Conservation (phyloP, 2,888 invertebrate species). For the Yponomeuta sedellus region DNA sequence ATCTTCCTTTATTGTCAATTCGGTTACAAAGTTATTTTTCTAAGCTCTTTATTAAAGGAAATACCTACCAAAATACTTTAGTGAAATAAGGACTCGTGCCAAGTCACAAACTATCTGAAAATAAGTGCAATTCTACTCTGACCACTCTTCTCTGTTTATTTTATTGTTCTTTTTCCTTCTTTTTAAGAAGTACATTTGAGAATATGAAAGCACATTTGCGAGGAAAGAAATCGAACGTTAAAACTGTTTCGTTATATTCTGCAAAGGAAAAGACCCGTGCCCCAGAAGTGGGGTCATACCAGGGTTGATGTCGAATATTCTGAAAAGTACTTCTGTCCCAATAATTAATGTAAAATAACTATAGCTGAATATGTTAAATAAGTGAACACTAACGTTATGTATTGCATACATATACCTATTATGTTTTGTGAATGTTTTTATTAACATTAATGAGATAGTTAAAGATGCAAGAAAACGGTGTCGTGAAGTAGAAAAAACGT, state of each 20-base stretch:
- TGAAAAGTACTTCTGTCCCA: neutral
- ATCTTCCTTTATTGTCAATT: neutral
- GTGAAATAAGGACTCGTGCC: conserved; percentile 71
- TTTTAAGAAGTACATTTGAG: neutral
- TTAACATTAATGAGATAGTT: conserved; percentile 33
- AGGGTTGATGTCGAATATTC: too few species aligned
- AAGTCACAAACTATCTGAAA: conserved; percentile 52
- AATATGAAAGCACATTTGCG: neutral
- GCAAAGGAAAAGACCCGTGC: too few species aligned
- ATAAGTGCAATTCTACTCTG: conserved; percentile 69
- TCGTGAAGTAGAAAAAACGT: conserved; percentile 3
- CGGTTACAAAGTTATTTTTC: conserved; percentile 10
- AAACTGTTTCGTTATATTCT: neutral
- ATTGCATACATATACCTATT: conserved; percentile 35
- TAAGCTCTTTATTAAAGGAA: conserved; percentile 28
- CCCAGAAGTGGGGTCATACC: too few species aligned
- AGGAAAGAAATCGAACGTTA: neutral
- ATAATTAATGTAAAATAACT: conserved; percentile 6
- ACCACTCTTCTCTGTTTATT: conserved; percentile 26
- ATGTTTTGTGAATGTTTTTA: conserved; percentile 64
- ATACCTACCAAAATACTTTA: conserved; percentile 29
- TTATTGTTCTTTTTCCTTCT: neutral
- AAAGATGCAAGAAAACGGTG: conserved; percentile 6
- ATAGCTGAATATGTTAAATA: neutral
- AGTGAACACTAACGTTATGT: conserved; percentile 8